Conservation (phyloP, 2,113 vertebrate species). For the Madoqua kirkii region DNA sequence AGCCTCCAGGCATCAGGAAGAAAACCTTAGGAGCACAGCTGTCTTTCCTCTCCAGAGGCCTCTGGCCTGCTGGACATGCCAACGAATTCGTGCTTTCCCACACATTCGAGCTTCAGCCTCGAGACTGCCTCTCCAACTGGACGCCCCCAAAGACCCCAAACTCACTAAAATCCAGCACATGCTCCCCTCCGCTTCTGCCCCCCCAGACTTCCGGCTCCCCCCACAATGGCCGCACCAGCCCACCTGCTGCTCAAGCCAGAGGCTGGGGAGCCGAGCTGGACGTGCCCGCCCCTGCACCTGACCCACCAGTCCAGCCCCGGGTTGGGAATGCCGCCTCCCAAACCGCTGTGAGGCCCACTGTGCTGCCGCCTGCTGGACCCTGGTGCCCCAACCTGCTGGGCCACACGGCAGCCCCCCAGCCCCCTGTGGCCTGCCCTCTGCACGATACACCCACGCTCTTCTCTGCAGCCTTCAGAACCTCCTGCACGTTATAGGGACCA, state of each 20-base stretch:
- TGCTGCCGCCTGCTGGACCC: background rate
- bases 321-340: background rate
- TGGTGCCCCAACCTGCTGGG: background rate
- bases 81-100: background rate
- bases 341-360: background rate
- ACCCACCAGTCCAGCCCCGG: background rate
- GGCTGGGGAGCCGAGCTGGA: background rate
- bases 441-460: too few species aligned
- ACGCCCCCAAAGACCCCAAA: background rate
- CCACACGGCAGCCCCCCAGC: background rate
- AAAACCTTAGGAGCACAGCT: background rate
- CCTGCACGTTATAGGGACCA: background rate
- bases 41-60: background rate
- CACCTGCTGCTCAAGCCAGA: background rate
- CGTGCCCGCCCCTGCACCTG: background rate
- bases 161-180: background rate
- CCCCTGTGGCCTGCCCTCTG: background rate
- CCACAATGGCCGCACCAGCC: background rate
- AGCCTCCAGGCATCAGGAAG: background rate
- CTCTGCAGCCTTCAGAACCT: background rate
- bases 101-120: background rate
- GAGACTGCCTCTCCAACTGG: background rate
- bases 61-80: background rate
- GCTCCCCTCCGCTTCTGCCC: too few species aligned
- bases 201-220: background rate